Evolutionary conservation across 2,888 invertebrate species (phyloP), one percentile per base, ranked within the genome.

Genomic region (Cheilosia impressa): DNA sequence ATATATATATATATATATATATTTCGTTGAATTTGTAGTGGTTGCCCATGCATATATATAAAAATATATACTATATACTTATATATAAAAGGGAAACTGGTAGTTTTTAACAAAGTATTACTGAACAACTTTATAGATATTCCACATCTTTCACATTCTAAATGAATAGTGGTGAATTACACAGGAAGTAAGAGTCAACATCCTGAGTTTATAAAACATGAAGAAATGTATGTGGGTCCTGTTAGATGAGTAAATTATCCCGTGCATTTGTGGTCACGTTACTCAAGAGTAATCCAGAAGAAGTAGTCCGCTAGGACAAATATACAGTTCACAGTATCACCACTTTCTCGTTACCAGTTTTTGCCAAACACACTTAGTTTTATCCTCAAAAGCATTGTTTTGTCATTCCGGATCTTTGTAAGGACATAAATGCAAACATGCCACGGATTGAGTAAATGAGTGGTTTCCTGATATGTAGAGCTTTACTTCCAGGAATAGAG

Each of bases 341-440:
- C 78, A 79, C 79, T 75, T 84, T 84, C 47, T 72, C 45, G 66
- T 79, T 69, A 65, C 73, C 68, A 73, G 52, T 84, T 84, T 79
- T 65, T 75, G 58, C 65, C 65, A 65, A 73, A 60, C 84, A 69
- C 69, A 76, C 75, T 76, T 65, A 80, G 75, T 80, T 80, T 69
- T 84, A 62, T 71, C 60, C 80, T 71, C 80, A 71, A 75, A 71
- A 76, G 84, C 84, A 71, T 80, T 80, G 80, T 84, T 84, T 80
- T 84, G 79, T 71, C 84, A 80, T 84, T 84, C 84, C 84, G 80
- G 80, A 80, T 76, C 75, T 80, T 84, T 80, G 80, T 84, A 71
- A 80, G 84, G 69, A 71, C 69, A 80, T 84, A 80, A 84, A 80
- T 76, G 84, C 75, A 84, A 84, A 80, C 80, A 84, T 80, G 69